Evolutionary conservation across 1,140 invertebrate species (phyloP).

Genomic region (Hycleus cichorii): DNA sequence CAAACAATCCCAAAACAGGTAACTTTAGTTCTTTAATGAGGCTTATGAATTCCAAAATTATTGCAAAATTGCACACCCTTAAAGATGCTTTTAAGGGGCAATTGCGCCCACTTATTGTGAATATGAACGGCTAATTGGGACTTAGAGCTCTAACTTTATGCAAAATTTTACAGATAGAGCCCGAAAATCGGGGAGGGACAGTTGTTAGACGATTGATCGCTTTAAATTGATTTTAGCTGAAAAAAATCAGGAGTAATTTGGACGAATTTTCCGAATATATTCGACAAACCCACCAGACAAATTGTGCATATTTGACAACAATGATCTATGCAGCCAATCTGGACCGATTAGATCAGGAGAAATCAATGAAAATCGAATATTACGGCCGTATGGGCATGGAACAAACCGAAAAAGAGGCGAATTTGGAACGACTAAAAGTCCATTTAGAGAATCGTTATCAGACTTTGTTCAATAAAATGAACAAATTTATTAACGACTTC

Average conservation of each 20-base stretch:
- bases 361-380: conserved; percentile 26
- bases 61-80: no score
- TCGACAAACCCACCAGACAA: neutral
- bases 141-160: no score
- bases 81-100: no score
- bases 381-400: conserved; percentile 32
- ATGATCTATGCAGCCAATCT: conserved; percentile 29
- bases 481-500: conserved; percentile 21
- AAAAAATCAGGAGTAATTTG: no score
- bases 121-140: no score
- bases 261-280: no score
- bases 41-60: neutral
- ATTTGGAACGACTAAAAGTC: conserved; percentile 20
- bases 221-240: no score
- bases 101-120: no score
- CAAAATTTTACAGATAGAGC: no score
- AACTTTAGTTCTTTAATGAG: neutral
- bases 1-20: no score
- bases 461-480: conserved; percentile 19
- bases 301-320: conserved; percentile 31
- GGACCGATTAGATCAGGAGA: conserved; percentile 25
- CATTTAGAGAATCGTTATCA: conserved; percentile 24
- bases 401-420: conserved; percentile 22
- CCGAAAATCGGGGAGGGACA: no score
- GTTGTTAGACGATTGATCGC: no score